These are phyloP conservation scores for Phorcus lineatus DNA, from an alignment of 2,888 invertebrate genomes.

Conservation along the genomic window DNA sequence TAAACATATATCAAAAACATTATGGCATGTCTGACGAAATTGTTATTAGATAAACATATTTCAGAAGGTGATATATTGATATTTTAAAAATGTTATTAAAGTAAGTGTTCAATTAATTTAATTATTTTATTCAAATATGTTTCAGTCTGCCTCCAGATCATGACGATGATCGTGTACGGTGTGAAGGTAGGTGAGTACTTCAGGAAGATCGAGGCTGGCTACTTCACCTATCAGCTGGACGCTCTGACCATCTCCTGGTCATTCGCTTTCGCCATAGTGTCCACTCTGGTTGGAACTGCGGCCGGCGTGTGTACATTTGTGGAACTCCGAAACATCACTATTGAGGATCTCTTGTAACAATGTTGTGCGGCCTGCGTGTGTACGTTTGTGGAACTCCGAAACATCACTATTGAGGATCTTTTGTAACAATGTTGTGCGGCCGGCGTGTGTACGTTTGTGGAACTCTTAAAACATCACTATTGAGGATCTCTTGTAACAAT, in stretches of 20 bases:
- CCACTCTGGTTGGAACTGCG: conserved; percentile 49
- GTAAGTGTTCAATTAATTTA: too few species aligned
- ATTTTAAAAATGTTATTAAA: too few species aligned
- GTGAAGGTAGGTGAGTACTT: conserved; percentile 47
- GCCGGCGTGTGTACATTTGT: conserved; percentile 49
- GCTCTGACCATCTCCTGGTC: conserved; percentile 51
- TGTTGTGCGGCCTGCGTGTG: conserved; percentile 28
- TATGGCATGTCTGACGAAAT: too few species aligned
- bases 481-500: conserved; percentile 29
- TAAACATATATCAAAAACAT: too few species aligned
- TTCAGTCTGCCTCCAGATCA: conserved; percentile 47
- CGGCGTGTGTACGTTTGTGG: conserved; percentile 47
- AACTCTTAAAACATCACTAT: conserved; percentile 49
- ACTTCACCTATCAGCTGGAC: conserved; percentile 38
- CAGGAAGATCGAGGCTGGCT: conserved; percentile 36
- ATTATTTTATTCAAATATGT: too few species aligned
- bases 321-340: conserved; percentile 49
- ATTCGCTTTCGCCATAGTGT: conserved; percentile 47
- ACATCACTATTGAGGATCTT: conserved; percentile 43
- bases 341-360: conserved; percentile 32
- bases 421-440: neutral
- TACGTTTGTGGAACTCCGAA: conserved; percentile 50
- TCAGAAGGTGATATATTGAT: too few species aligned
- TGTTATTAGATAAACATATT: too few species aligned
- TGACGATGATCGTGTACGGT: conserved; percentile 54